Conservation (phyloP, 2,888 invertebrate species). For the Sphaerophoria rueppellii region DNA sequence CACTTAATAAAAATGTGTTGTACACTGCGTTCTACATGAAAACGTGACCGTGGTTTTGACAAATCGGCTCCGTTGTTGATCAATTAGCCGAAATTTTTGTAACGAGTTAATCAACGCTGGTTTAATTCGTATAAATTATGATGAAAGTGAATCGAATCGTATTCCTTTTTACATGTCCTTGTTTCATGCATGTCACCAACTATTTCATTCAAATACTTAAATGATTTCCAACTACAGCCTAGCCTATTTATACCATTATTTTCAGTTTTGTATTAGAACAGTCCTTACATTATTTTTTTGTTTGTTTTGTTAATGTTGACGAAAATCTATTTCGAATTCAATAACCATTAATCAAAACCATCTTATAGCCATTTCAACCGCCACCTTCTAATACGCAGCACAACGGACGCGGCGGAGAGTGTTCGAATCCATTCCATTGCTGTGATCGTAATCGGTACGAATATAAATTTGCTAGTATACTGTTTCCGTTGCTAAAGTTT, state of each 20-base stretch:
- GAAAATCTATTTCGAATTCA: constrained; percentile 25
- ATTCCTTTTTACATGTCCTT: not conserved
- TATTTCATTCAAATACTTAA: not conserved
- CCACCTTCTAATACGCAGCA: not conserved
- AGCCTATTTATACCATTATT: not conserved
- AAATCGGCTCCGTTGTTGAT: too few species aligned
- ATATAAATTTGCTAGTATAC: constrained; percentile 23
- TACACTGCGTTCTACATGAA: too few species aligned
- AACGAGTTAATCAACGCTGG: not conserved
- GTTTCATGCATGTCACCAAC: not conserved
- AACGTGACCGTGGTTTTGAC: too few species aligned
- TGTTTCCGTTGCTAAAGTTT: constrained; percentile 26
- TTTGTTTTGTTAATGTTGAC: constrained; percentile 5
- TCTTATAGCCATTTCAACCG: constrained; percentile 29
- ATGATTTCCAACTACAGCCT: not conserved
- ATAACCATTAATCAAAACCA: constrained; percentile 30
- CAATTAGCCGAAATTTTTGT: too few species aligned
- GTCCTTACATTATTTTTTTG: not conserved
- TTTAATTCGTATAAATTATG: not conserved
- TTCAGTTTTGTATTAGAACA: not conserved
- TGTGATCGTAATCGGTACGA: constrained; percentile 28
- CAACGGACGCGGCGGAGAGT: not conserved
- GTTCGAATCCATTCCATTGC: constrained; percentile 24
- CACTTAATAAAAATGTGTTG: too few species aligned
- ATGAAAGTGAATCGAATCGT: not conserved